Base-by-base conservation (phyloP, 2,113 vertebrate species). In the Osmerus mordax region DNA sequence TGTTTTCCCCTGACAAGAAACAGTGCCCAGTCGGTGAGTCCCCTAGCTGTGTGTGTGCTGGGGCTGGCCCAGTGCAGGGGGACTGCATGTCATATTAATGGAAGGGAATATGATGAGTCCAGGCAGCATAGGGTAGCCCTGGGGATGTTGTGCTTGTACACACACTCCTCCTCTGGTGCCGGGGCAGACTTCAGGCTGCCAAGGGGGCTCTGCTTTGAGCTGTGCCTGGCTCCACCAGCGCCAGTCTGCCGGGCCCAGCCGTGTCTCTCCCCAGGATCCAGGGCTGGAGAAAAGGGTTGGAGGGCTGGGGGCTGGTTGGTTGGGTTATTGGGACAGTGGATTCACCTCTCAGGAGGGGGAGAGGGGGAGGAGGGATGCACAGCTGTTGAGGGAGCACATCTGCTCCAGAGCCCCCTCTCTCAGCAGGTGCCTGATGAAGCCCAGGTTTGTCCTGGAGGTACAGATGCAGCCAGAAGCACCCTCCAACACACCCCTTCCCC, bases 341-440 rank as follows among this genome's bases (percentile, higher is more conserved):
- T 15, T 67, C 64, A 67, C 56, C 74, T 78, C 36, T 28, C n/a
- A 32, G 62, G 47, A 32, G 2, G 23, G 13, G 7, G 25, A 47
- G 13, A 3, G 13, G 51, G 67, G n/a, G 59, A 63, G 41, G 41
- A 36, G 7, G 9, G 41, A 47, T 1, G 70, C 61, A 32, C 83
- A 86, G 76, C 75, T 84, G 83, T 71, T 73, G 9, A 56, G 53
- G 18, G 58, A 59, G 19, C 61, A 63, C 81, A 83, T 66, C 79
- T 80, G 84, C 72, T 86, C 58, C 0, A 14, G 72, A 78, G 76
- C 69, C 59, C 25, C 41, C 66, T 32, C 19, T 3, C 58, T 29
- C n/a, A 32, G 72, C 78, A 87, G 79, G 77, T 81, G 75, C 73
- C 62, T 69, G 69, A 77, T 83, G 79, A 55, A 47, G 70, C 78